A percentile compares a stretch with the other conserved stretches of the same genome.
These are phyloP conservation scores for Embiotoca jacksoni DNA, from an alignment of 2,113 vertebrate species.

Conservation along the genomic window DNA sequence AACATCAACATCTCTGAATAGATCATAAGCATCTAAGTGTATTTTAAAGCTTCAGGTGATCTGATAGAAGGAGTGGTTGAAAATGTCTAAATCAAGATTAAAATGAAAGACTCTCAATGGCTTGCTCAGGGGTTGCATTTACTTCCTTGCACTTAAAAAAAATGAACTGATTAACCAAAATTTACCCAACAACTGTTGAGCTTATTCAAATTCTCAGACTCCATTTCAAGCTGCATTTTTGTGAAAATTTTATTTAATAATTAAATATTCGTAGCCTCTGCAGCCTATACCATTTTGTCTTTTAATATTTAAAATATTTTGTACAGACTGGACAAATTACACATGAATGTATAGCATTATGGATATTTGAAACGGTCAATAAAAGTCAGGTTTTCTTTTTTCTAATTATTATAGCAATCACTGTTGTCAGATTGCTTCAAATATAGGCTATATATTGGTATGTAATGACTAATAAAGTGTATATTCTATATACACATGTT, in stretches of 20 bases:
- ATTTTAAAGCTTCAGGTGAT: too few species aligned
- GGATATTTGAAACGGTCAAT: conserved; percentile 28
- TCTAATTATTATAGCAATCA: not conserved
- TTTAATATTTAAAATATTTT: not conserved
- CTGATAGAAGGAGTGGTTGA: too few species aligned
- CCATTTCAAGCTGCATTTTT: not conserved
- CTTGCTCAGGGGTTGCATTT: too few species aligned
- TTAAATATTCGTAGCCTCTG: not conserved
- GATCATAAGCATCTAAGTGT: too few species aligned
- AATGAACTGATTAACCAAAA: not conserved
- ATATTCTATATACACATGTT: too few species aligned
- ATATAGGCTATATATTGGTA: too few species aligned
- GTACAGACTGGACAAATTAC: conserved; percentile 12
- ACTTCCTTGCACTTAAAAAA: not conserved
- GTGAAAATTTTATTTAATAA: not conserved
- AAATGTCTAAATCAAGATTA: too few species aligned
- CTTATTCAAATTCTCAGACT: not conserved
- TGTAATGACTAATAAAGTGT: too few species aligned
- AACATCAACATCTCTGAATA: too few species aligned
- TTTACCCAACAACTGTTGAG: too few species aligned
- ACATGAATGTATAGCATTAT: conserved; percentile 13
- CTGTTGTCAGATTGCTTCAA: not conserved
- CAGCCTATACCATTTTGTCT: not conserved
- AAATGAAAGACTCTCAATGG: too few species aligned
- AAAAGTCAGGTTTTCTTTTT: not conserved